Percentiles rank a stretch among this genome's conserved stretches.
These are phyloP conservation scores for Ceyx melanurus DNA, from an alignment of 2,113 vertebrate species.

Conservation along the genomic window DNA sequence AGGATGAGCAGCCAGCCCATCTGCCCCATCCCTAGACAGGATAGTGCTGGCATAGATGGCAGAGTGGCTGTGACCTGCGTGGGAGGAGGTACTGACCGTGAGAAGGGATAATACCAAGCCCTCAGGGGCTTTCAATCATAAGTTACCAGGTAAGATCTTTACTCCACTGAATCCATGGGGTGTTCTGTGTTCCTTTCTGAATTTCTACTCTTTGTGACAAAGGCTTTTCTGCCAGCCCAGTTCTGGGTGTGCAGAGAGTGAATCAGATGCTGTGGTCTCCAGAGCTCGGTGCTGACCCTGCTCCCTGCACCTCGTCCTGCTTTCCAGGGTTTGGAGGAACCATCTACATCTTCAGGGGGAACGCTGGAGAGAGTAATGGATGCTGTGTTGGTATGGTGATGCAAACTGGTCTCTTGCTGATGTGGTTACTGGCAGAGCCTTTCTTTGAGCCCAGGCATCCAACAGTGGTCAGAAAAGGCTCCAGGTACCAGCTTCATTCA, in stretches of 20 bases:
- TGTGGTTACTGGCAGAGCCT: background rate
- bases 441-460: background rate
- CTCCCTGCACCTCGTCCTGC: background rate
- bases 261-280: background rate
- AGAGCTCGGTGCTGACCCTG: too few species aligned
- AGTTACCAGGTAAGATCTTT: background rate
- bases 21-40: background rate
- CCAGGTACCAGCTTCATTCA: background rate
- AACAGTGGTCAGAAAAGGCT: background rate
- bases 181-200: background rate
- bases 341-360: background rate
- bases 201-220: background rate
- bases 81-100: background rate
- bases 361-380: background rate
- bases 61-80: too few species aligned
- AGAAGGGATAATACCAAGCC: background rate
- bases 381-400: background rate
- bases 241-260: background rate
- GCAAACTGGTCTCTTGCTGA: background rate
- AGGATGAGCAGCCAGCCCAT: background rate
- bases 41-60: accelerated
- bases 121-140: background rate
- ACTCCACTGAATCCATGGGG: background rate
- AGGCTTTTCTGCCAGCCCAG: background rate
- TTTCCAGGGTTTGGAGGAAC: background rate